Evolutionary conservation across 2,888 invertebrate species (phyloP).

Genomic region (Dynastes hyllus): DNA sequence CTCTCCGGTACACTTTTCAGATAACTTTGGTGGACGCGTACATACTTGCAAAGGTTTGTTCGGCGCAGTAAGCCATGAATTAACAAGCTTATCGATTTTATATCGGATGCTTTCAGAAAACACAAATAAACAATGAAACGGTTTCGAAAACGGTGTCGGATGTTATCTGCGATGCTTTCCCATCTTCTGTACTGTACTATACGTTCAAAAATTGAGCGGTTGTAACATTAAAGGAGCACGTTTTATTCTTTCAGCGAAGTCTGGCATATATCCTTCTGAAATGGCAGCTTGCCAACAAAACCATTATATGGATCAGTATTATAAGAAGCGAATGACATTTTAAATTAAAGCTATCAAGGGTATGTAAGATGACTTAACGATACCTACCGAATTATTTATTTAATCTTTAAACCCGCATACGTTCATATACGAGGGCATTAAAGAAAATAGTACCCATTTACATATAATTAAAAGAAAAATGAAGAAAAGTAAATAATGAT

Average conservation of each 20-base stretch:
- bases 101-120: conserved; percentile 19
- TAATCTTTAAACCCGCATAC: too few species aligned
- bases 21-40: too few species aligned
- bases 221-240: background rate
- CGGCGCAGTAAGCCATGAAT: conserved; percentile 13
- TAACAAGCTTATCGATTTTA: conserved; percentile 24
- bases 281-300: background rate
- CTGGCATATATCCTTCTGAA: background rate
- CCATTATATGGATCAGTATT: too few species aligned
- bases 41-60: background rate
- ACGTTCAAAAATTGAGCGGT: background rate
- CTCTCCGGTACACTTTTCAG: too few species aligned
- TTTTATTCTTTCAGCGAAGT: background rate
- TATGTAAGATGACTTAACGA: too few species aligned
- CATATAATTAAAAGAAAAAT: too few species aligned
- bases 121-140: conserved; percentile 23
- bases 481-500: too few species aligned
- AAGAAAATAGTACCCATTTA: too few species aligned
- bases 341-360: too few species aligned
- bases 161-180: background rate
- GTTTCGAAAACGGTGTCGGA: background rate
- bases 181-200: background rate
- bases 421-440: too few species aligned
- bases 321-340: too few species aligned
- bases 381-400: too few species aligned